Base-by-base conservation (phyloP, 2,797 vertebrate genomes). In the Micropoecilia bifurca region DNA sequence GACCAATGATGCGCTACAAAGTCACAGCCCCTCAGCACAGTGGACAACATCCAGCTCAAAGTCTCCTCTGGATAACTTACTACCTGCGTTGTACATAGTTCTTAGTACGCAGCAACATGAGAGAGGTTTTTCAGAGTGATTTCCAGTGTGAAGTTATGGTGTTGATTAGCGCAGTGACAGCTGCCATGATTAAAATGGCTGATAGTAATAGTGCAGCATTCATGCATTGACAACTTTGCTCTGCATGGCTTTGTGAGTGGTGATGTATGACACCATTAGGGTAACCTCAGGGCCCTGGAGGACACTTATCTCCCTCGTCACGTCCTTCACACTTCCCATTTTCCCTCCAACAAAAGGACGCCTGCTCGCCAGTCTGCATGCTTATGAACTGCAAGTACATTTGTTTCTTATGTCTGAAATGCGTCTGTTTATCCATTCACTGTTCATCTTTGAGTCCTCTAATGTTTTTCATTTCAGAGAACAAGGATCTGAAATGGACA, bases 241-340 rank as follows among this genome's bases (percentile, higher is more conserved):
- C 92, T 94, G 95, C 94, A 95, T 94, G 91, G 93, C 94, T 95
- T 94, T 95, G 93, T 94, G 94, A 95, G 95, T 94, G 93, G 91
- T 96, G 95, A 96, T 96, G 95, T 96, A 96, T 95, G 95, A 95
- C 93, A 92, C 95, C 94, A 95, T 96, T 96, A 96, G 94, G 93
- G 93, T 95, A 96, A 95, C 96, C 95, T 96, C 95, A 95, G 91
- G 94, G 94, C 92, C 94, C 94, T 90, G 90, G 94, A 96, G 94
- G 94, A 95, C 94, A 96, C 95, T 94, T 92, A 95, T 95, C 95
- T 95, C 94, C 90, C 93, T 94, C 89, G 81, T 95, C 94, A 95
- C 94, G 95, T 96, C 95, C 95, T 95, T 96, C 95, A 95, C 94
- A 95, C 95, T 94, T 91, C 89, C 89, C 89, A 93, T 92, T 93